Base-by-base conservation (phyloP, 2,888 invertebrate species). In the Pocota personata region DNA sequence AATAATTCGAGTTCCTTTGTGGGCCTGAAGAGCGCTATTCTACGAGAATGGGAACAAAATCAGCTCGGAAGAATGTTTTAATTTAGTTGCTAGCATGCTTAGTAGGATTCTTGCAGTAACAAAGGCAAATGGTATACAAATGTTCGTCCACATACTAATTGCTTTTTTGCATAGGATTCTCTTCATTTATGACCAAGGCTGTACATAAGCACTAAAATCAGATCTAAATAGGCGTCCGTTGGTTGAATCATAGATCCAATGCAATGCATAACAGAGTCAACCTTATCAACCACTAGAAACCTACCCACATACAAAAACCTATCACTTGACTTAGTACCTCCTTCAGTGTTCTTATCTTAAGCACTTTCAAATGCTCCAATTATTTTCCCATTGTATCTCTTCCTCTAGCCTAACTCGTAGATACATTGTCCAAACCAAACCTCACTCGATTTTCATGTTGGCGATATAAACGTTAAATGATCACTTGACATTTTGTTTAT, bases 401-500 rank as follows among this genome's bases (percentile, higher is more conserved):
- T 10, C 40, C 37, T 6, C 24, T n/a, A n/a, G n/a, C n/a, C 24
- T 12, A 40, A 6, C 2, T 8, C 10, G 6, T 16, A 21, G 21
- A 46, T 16, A 12, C 21, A 3, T 12, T 24, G 37, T 7, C 16
- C 46, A 30, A 37, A 19, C 24, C 27, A 21, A 67, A 21, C 40
- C 71, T 21, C 43, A 64, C 62, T 60, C n/a, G 46, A 24, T 21
- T 52, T 52, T 14, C n/a, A 52, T 71, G 71, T 71, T 79, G 72
- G 57, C 72, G 72, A 72, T 62, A 79, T 37, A 72, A 64, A 71
- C 72, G 64, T 57, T 64, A 72, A 79, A 50, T 46, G 79, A 57
- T 79, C 79, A 72, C 79, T 79, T 79, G 72, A 79, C 79, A 79
- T 79, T 79, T 79, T 79, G 79, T 72, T 58, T 79, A 50, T 72